Evolutionary conservation across 2,888 invertebrate species (phyloP).

Genomic region (Dendrolimus houi): DNA sequence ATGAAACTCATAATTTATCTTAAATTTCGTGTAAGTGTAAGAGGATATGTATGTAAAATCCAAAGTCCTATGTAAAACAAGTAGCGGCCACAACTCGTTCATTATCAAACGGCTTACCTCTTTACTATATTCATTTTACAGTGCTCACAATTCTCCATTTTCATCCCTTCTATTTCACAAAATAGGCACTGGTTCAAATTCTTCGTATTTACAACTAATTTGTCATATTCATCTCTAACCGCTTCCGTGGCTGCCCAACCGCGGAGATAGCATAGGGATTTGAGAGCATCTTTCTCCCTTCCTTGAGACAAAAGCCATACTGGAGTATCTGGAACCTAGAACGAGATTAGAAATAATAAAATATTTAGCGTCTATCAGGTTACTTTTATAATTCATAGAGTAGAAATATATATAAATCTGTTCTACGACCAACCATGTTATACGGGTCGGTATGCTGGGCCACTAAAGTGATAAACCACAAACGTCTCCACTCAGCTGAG

Average conservation of each 20-base stretch:
- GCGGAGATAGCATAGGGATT: conserved; percentile 70
- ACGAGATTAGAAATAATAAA: not conserved
- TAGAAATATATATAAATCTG: too few species aligned
- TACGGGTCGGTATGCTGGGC: too few species aligned
- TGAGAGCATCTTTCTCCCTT: conserved; percentile 64
- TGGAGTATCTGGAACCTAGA: conserved; percentile 75
- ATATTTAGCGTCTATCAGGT: too few species aligned
- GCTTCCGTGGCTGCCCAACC: conserved; percentile 69
- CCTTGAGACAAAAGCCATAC: conserved; percentile 72
- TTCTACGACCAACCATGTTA: too few species aligned
- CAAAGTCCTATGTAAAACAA: too few species aligned
- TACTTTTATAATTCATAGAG: too few species aligned
- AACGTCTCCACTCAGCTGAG: too few species aligned
- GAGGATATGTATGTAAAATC: too few species aligned
- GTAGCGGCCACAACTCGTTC: too few species aligned
- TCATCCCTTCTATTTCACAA: conserved; percentile 33
- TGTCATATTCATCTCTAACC: conserved; percentile 62
- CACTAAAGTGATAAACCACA: too few species aligned
- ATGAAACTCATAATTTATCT: too few species aligned
- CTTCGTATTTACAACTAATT: conserved; percentile 52
- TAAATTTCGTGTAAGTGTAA: too few species aligned
- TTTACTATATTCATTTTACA: conserved; percentile 41
- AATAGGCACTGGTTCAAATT: conserved; percentile 47
- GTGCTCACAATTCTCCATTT: conserved; percentile 37
- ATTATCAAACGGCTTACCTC: conserved; percentile 25